Base-by-base conservation (phyloP, 1,140 invertebrate species). In the Andricus grossulariae region DNA sequence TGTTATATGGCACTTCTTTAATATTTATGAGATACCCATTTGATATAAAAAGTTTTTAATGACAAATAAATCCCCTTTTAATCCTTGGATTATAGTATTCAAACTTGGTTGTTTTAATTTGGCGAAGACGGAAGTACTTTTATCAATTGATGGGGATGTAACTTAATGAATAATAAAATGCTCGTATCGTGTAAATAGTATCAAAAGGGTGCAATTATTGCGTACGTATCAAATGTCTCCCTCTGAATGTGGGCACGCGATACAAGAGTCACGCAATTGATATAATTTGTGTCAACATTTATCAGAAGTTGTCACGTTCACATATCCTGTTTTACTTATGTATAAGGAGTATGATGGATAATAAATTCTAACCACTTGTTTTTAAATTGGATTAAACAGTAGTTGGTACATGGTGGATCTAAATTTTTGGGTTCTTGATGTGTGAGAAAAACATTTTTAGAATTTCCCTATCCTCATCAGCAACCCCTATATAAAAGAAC, bases 281-380 rank as follows among this genome's bases (percentile, higher is more conserved):
- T 66, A 45, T 39, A 66, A 66, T 66, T 66, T 39, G 60, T 66
- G 60, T 66, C 60, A 66, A 25, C 60, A 66, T 66, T 45, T 39
- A 66, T 66, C 32, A 45, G 60, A 13, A 15, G 60, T 32, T 45
- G 32, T 39, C 60, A 66, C 25, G 60, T 66, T 66, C n/a, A 39
- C 16, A 66, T 66, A 16, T 66, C 6, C 60, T 8, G 16, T 4
- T 66, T 25, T 39, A 39, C 32, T 60, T 39, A 39, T 8, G 7
- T 32, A 32, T 32, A 66, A 66, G 25, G 60, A 45, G 32, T 25
- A 66, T 66, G 21, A 66, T 4, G 45, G 13, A 66, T 66, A 1
- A 66, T 45, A 66, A 16, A 66, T 66, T 66, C 39, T 66, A 39
- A 66, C 15, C 57, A 21, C 25, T 66, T 39, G 32, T n/a, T 45